These are phyloP conservation scores for Clarias laeviceps DNA, from an alignment of 2,797 vertebrate genomes.

Conservation along the genomic window DNA sequence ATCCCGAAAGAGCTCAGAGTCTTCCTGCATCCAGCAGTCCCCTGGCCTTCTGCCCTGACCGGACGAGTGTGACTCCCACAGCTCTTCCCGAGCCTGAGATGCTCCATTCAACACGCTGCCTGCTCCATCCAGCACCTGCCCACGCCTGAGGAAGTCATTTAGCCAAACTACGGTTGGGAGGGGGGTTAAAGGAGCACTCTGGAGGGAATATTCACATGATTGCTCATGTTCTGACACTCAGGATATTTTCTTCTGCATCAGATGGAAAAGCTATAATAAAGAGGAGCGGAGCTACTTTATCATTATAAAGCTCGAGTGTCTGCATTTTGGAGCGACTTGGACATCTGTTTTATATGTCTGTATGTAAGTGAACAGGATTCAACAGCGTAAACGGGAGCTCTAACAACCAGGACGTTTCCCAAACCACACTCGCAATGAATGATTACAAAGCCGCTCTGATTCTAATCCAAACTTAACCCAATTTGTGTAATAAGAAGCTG, in stretches of 20 bases:
- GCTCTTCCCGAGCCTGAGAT: slow-evolving; percentile 33
- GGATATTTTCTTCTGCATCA: neutral
- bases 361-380: neutral
- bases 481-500: slow-evolving; percentile 10
- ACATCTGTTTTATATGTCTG: slow-evolving; percentile 43
- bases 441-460: slow-evolving; percentile 27
- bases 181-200: neutral
- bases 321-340: neutral
- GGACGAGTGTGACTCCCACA: slow-evolving; percentile 40
- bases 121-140: slow-evolving; percentile 47
- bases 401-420: slow-evolving; percentile 14
- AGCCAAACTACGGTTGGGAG: slow-evolving; percentile 8
- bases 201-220: slow-evolving; percentile 21
- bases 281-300: neutral
- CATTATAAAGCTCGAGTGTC: slow-evolving; percentile 2
- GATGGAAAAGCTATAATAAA: slow-evolving; percentile 35
- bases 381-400: neutral
- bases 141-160: slow-evolving; percentile 38
- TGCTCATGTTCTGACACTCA: slow-evolving; percentile 8
- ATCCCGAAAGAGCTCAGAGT: slow-evolving; percentile 73
- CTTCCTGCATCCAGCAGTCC: slow-evolving; percentile 71
- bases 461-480: slow-evolving; percentile 32
- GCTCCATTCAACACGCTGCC: slow-evolving; percentile 42
- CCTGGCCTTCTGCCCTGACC: slow-evolving; percentile 49
- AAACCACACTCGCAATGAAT: slow-evolving; percentile 1